Evolutionary conservation across 2,888 invertebrate genomes (phyloP), one percentile per base, ranked within the genome.

Genomic region (Cephus runcator): DNA sequence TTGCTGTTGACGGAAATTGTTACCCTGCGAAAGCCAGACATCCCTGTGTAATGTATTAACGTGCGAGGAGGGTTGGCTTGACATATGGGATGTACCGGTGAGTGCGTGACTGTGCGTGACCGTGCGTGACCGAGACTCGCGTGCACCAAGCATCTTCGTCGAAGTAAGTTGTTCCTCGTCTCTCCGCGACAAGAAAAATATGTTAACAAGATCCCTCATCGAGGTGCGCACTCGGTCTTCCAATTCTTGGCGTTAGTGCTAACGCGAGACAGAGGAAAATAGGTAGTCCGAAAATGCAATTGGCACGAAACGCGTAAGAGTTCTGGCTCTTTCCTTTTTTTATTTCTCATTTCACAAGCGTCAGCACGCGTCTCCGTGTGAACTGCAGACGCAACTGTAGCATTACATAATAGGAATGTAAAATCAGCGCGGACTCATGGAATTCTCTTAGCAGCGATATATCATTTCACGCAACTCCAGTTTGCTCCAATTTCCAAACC

Each of bases 331-430:
- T 40, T 15, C 1, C 15, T 15, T 40, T n/a, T n/a, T n/a, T n/a
- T n/a, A n/a, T n/a, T n/a, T n/a, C n/a, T n/a, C n/a, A n/a, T n/a
- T n/a, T 90, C 90, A 90, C 90, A 90, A 90, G 88, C 90, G 87
- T 89, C 89, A 89, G 89, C 88, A 89, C 87, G 87, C 88, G 90
- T 88, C 90, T 85, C 88, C 89, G 89, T 90, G 90, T 88, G 89
- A 90, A 90, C 88, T 80, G 75, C 81, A 33, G n/a, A 33, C 69
- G 69, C 15, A 4, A 69, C 6, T 30, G 4, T 31, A 69, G 30
- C 69, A 2, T 69, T 33, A 33, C 69, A 2, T 33, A 30, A 69
- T 69, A 40, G 15, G 40, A 40, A 40, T 15, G 40, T 15, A 73
- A 76, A 81, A 83, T 83, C 82, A 79, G 73, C 74, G 35, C 30